Conservation (phyloP, 53 echinoderm and acorn worm genomes). For the Astropecten irregularis region DNA sequence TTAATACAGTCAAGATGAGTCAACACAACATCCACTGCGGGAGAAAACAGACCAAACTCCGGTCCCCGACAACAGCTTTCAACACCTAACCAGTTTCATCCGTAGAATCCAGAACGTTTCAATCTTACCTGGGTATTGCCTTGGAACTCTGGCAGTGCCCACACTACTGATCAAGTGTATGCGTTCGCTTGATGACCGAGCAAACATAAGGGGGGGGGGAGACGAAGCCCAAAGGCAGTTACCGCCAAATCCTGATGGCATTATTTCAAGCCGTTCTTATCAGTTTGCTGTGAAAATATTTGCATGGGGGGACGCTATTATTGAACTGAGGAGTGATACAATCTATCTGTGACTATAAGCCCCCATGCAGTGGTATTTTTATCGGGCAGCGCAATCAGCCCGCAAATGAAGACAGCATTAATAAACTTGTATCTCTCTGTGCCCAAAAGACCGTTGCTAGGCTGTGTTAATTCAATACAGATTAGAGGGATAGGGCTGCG, state of each 20-base stretch:
- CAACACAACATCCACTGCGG: not conserved
- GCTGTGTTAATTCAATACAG: slow-evolving; percentile 10
- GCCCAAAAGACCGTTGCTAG: not conserved
- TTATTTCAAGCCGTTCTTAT: slow-evolving; percentile 32
- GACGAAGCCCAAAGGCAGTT: not conserved
- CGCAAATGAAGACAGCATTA: not conserved
- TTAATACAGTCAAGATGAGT: not conserved
- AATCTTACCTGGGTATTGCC: not conserved
- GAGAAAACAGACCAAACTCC: not conserved
- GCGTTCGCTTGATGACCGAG: not conserved
- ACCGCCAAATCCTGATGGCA: slow-evolving; percentile 31
- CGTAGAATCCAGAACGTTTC: too few species aligned
- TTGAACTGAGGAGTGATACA: slow-evolving; percentile 5
- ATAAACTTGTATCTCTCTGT: slow-evolving; percentile 26
- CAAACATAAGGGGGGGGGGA: not conserved
- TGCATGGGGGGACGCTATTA: slow-evolving; percentile 10
- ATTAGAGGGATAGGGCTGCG: not conserved
- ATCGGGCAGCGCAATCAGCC: not conserved
- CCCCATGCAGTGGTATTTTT: not conserved
- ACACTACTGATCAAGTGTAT: not conserved
- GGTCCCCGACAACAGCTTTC: not conserved
- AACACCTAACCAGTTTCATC: too few species aligned
- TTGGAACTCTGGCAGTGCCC: not conserved
- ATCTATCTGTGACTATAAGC: not conserved
- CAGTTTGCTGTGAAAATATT: slow-evolving; percentile 50